Percentiles rank a stretch among this genome's conserved stretches.
Evolutionary conservation across 1,140 invertebrate species (phyloP).

Genomic region (Maniola jurtina): DNA sequence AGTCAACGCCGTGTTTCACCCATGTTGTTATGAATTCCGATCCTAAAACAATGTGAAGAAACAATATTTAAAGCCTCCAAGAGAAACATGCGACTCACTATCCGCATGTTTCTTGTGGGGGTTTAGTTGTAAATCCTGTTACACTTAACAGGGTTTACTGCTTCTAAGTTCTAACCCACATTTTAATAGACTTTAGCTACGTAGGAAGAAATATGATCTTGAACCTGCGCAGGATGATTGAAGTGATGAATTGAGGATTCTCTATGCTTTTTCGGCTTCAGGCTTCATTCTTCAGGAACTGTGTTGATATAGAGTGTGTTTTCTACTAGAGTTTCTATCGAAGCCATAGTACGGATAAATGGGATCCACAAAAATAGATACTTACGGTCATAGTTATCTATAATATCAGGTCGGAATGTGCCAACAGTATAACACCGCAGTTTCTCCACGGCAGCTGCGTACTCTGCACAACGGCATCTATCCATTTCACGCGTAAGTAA

Average conservation of each 20-base stretch:
- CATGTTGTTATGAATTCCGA: constrained; percentile 41
- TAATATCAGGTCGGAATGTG: constrained; percentile 51
- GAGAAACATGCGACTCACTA: too few relatives aligned
- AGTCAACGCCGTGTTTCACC: constrained; percentile 40
- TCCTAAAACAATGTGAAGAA: constrained; percentile 34
- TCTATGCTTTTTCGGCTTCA: too few relatives aligned
- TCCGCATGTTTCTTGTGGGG: too few relatives aligned
- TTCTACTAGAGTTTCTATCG: not conserved
- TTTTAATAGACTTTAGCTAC: too few relatives aligned
- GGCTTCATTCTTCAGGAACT: too few relatives aligned
- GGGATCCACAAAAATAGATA: not conserved
- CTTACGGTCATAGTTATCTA: constrained; percentile 61
- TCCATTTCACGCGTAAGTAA: constrained; percentile 45
- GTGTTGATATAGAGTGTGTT: too few relatives aligned
- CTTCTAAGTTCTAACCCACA: too few relatives aligned
- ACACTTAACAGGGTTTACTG: too few relatives aligned
- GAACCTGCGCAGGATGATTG: too few relatives aligned
- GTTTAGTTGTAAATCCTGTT: too few relatives aligned
- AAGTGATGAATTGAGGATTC: too few relatives aligned
- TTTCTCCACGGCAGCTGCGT: constrained; percentile 53
- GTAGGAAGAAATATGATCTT: too few relatives aligned
- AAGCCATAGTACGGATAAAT: not conserved
- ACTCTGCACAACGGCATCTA: constrained; percentile 61
- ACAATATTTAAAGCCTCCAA: not conserved
- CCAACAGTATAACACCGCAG: constrained; percentile 61